Base-by-base conservation (phyloP, 1,140 invertebrate species). In the Ceratina calcarata region DNA sequence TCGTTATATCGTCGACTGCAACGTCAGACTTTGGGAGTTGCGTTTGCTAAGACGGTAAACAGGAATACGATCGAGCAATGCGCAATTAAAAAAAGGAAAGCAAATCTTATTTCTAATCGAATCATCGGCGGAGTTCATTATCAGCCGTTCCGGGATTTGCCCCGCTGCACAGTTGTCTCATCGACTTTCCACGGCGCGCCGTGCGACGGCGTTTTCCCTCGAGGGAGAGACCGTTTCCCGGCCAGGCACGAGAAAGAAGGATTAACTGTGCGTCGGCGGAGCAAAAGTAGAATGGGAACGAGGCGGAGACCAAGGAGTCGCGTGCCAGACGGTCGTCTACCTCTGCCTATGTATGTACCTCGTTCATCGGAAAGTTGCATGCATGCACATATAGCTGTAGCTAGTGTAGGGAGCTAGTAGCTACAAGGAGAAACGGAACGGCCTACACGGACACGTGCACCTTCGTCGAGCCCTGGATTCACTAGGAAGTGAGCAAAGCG, bases 391-490 rank as follows among this genome's bases (percentile, higher is more conserved):
- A 8, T 45, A 45, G 6, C 7, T 45, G 16, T n/a, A 13, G 53
- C 53, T n/a, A 7, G 55, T 55, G 55, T n/a, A n/a, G 55, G 16
- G 55, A 57, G 55, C 55, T 18, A 18, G 61, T 61, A 27, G 67
- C 60, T 76, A 76, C 71, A 37, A 16, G 37, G 72, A 24, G 51
- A 37, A 71, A 71, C 32, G 53, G n/a, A 66, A 55, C 53, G n/a
- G 51, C 51, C n/a, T 70, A 70, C 53, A 27, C 27, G 4, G 24
- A 12, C 66, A 10, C 37, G 22, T 15, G 49, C 12, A 13, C 49
- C 18, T 10, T 10, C 49, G 67, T 55, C 24, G 49, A 69, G 22
- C 18, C 51, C 67, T 69, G 45, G 51, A 69, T 69, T 32, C 67
- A 24, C 22, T n/a, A 2, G 51, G 12, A 70, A 57, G 18, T 10